A percentile compares a stretch with the other conserved stretches of the same genome.
Conservation (phyloP, 2,113 vertebrate genomes). For the Parus major region DNA sequence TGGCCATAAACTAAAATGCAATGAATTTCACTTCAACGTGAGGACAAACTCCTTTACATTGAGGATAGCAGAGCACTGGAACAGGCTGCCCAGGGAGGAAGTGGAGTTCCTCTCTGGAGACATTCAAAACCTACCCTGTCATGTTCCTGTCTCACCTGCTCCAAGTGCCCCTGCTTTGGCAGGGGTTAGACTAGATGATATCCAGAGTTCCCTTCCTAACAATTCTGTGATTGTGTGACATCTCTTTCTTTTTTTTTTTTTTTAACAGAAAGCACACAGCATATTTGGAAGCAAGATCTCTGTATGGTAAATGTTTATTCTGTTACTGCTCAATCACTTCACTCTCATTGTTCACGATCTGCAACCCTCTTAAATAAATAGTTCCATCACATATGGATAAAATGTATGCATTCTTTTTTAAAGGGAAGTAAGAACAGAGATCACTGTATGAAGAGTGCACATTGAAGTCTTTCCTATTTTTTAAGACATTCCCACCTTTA, state of each 20-base stretch:
- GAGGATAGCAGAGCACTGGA: background rate
- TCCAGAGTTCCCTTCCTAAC: background rate
- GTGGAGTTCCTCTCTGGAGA: background rate
- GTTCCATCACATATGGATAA: background rate
- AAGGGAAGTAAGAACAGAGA: background rate
- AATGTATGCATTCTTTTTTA: background rate
- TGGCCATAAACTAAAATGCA: background rate
- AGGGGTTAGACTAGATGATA: background rate
- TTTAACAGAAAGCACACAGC: background rate
- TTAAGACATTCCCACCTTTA: background rate
- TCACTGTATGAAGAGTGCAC: background rate
- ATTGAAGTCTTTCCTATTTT: background rate
- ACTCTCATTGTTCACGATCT: background rate
- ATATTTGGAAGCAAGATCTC: background rate
- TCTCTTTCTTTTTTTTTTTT: background rate
- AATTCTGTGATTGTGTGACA: background rate
- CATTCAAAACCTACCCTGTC: background rate
- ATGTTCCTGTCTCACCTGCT: background rate
- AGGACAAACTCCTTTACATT: background rate
- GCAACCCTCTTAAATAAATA: background rate
- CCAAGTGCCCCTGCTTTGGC: background rate
- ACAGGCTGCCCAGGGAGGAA: background rate
- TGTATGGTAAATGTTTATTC: background rate
- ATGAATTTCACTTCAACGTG: rapidly evolving
- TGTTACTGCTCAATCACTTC: background rate